Evolutionary conservation across 2,888 invertebrate species (phyloP).

Genomic region (Caenorhabditis sp.): DNA sequence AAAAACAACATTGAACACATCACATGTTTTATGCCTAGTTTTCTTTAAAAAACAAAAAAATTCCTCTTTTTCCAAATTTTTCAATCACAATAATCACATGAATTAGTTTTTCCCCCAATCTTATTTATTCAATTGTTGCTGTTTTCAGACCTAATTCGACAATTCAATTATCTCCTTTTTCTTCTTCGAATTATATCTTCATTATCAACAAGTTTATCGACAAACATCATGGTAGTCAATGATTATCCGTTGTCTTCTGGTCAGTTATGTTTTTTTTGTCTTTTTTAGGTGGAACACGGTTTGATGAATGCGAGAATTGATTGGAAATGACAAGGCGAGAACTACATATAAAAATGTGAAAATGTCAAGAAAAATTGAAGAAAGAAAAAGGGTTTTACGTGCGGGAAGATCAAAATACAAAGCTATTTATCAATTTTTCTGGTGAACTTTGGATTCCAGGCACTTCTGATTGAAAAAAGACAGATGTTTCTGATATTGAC

Average conservation of each 20-base stretch:
- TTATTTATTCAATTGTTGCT: background rate
- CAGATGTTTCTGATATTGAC: too few species aligned
- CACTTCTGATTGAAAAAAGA: too few species aligned
- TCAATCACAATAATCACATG: background rate
- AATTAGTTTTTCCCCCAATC: too few species aligned
- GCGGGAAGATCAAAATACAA: background rate
- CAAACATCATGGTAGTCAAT: background rate
- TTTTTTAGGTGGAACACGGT: background rate
- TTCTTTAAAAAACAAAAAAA: too few species aligned
- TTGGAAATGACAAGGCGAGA: background rate
- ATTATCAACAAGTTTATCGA: background rate
- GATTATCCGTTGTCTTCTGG: background rate
- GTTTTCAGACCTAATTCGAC: background rate
- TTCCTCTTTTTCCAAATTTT: background rate
- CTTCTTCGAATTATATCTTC: background rate
- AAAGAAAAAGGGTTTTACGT: background rate
- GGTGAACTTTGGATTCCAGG: background rate
- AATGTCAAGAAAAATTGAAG: background rate
- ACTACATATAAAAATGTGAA: background rate
- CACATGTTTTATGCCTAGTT: background rate
- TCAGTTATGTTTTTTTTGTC: background rate
- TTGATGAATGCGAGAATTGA: background rate
- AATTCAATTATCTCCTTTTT: background rate
- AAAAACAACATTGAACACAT: background rate
- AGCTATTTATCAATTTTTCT: background rate